phyloP scores from a whole-genome alignment of 92 coral and sea anemone genomes.

The Chrysogorgia sp. region DNA sequence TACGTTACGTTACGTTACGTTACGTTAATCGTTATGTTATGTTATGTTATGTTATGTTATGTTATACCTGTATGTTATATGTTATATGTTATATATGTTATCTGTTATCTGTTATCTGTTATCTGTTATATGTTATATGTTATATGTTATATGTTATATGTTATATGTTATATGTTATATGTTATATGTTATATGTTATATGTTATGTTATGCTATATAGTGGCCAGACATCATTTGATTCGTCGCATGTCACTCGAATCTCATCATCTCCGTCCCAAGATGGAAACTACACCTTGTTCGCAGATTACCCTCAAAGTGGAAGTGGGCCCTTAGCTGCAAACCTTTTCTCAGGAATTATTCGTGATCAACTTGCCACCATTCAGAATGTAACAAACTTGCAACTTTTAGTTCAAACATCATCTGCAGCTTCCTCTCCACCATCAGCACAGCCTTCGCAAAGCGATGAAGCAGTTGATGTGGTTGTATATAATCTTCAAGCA shows the following conservation, averaged over 20 bases:
- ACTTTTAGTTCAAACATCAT: conserved; percentile 3
- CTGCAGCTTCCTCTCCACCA: conserved; percentile 7
- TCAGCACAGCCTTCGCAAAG: conserved; percentile 1
- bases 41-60: too few species aligned
- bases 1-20: too few species aligned
- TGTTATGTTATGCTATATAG: conserved; percentile 12
- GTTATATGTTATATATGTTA: too few species aligned
- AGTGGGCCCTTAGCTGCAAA: conserved; percentile 10
- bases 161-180: too few species aligned
- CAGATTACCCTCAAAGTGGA: conserved; percentile 14
- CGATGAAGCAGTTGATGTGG: background rate
- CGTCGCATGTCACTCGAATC: conserved; percentile 21
- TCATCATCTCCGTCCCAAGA: conserved; percentile 18
- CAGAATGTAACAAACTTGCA: conserved; percentile 8
- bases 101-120: too few species aligned
- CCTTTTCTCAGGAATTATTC: conserved; percentile 24
- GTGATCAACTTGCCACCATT: background rate
- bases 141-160: too few species aligned
- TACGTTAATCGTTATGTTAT: too few species aligned
- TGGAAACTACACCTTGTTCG: conserved; percentile 28
- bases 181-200: too few species aligned
- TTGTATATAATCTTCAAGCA: conserved; percentile 1
- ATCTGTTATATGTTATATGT: too few species aligned
- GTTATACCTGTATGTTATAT: too few species aligned
- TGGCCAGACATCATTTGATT: conserved; percentile 13